Percentiles rank a stretch among this genome's conserved stretches.
phyloP scores from a whole-genome alignment of 2,888 invertebrate species.

The Eulithis testata region DNA sequence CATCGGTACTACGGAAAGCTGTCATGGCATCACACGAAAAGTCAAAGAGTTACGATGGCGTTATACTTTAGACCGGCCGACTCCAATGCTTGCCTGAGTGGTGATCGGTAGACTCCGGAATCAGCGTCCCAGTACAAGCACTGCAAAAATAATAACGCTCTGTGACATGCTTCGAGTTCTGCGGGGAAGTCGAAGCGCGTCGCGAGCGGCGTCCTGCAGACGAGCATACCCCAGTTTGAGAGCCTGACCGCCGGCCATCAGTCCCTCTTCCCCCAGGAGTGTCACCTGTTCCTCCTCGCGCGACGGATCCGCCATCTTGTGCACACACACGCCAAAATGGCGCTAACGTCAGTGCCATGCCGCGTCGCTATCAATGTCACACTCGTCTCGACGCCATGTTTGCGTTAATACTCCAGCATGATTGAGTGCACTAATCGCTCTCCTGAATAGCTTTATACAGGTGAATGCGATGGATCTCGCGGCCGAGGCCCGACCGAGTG shows the following conservation, averaged over 20 bases:
- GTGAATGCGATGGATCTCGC: constrained; percentile 50
- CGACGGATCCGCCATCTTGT: constrained; percentile 98
- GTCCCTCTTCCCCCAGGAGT: constrained; percentile 97
- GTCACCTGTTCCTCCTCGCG: constrained; percentile 98
- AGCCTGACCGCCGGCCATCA: constrained; percentile 97
- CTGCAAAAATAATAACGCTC: constrained; percentile 88
- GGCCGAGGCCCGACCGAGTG: constrained; percentile 52
- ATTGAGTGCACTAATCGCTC: constrained; percentile 23
- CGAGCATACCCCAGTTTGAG: constrained; percentile 97
- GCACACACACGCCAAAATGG: constrained; percentile 82
- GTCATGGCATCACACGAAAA: constrained; percentile 81
- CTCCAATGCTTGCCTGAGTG: constrained; percentile 90
- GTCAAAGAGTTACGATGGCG: constrained; percentile 76
- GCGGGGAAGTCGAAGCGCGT: constrained; percentile 71
- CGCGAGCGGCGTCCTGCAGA: constrained; percentile 60
- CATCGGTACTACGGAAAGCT: constrained; percentile 69
- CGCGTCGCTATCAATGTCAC: constrained; percentile 88
- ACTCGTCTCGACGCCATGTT: constrained; percentile 43
- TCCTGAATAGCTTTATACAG: constrained; percentile 35
- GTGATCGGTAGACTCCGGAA: constrained; percentile 89
- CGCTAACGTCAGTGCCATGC: constrained; percentile 81
- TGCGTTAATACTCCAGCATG: constrained; percentile 1
- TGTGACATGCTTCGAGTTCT: constrained; percentile 78
- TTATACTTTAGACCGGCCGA: constrained; percentile 82
- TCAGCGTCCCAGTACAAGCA: constrained; percentile 90